Evolutionary conservation across 2,888 invertebrate genomes (phyloP).

Genomic region (Patella ulyssiponensis): DNA sequence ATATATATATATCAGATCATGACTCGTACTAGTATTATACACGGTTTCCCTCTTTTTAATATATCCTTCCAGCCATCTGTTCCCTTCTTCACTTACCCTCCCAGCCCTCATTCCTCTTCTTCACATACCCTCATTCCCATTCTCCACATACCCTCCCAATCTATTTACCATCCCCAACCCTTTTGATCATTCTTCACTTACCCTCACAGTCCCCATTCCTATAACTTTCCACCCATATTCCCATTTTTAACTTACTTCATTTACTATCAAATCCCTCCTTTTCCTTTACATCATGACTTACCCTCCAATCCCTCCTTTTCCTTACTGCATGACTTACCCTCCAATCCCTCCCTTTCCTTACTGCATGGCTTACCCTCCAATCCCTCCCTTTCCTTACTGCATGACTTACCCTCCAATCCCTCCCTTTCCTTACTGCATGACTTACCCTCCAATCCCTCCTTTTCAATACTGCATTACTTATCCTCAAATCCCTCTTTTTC

Average conservation of each 20-base stretch:
- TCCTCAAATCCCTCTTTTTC: not conserved
- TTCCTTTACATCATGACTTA: not conserved
- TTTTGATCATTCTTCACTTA: not conserved
- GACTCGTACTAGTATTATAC: too few relatives aligned
- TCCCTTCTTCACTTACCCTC: not conserved
- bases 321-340: too few relatives aligned
- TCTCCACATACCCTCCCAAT: not conserved
- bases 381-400: not conserved
- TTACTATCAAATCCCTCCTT: not conserved
- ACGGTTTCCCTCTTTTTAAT: too few relatives aligned
- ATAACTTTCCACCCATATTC: not conserved
- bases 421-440: not conserved
- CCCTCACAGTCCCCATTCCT: not conserved
- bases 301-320: too few relatives aligned
- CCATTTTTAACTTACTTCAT: not conserved
- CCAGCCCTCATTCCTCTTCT: too few relatives aligned
- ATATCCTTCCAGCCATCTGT: too few relatives aligned
- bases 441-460: constrained; percentile 80
- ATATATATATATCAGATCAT: too few relatives aligned
- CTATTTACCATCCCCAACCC: too few relatives aligned
- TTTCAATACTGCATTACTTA: not conserved
- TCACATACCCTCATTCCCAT: not conserved
- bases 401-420: not conserved
- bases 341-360: not conserved
- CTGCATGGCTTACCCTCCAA: not conserved